Base-by-base conservation (phyloP, 1,140 invertebrate genomes). In the Venturia canescens region DNA sequence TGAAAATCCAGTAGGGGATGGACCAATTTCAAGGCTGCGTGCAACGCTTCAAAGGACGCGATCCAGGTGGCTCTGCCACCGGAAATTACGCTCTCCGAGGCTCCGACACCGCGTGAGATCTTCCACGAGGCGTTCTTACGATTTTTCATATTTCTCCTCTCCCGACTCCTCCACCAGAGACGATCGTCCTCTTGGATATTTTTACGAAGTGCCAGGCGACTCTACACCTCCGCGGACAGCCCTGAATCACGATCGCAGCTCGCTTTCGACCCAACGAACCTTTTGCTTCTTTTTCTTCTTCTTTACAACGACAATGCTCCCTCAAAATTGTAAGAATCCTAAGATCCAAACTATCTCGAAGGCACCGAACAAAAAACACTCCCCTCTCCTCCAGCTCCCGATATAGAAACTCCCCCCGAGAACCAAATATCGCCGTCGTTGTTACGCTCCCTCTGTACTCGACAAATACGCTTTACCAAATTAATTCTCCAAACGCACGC, bases 1-100 rank as follows among this genome's bases (percentile, higher is more conserved):
- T 69, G 66, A 31, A 69, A 69, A 31, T 69, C 31, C 27, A 15
- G 29, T 15, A 13, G 27, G 27, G 66, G 66, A 31, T 69, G 66
- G n/a, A 69, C 27, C 27, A 34, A 21, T 69, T 69, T 69, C 66
- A 69, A 69, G 66, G 66, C 27, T 69, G 66, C 66, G 3, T 26
- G 29, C 18, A 18, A 27, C 29, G 66, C 29, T 18, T 69, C 6
- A 63, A 63, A 63, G 23, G 60, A 63, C 18, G 29, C 66, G 50
- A 21, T 53, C 66, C 66, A 69, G 66, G 66, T 69, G 66, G 66
- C 27, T 13, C 29, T 31, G 26, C 7, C 66, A 69, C 66, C 29
- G 66, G 29, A 29, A 69, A 69, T 31, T 31, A 69, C 29, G 16
- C 11, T 29, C 15, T 69, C 9, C 7, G n/a, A 69, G 15, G n/a